Evolutionary conservation across 2,797 vertebrate species (phyloP), one percentile per base, ranked within the genome.

Genomic region (Esox lucius): DNA sequence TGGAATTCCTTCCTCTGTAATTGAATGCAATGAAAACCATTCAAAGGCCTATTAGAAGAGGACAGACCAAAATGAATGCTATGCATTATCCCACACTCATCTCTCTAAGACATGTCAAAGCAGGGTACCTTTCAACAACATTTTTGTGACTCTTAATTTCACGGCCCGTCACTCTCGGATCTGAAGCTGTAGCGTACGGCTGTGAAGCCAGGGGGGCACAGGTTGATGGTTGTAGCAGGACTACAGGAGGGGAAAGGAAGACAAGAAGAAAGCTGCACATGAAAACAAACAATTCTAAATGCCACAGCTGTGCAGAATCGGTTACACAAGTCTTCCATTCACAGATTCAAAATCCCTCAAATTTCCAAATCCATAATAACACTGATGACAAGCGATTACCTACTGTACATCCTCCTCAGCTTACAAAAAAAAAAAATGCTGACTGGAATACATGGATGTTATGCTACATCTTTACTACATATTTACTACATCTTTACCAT

Each of bases 131-230:
- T 77, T 71, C 68, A 66, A 76, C 59, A 46, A 33, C 66, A 17
- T 83, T 79, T 72, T 70, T 71, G 70, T 69, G 64, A 79, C 73
- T 75, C 77, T 73, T 78, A 75, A 84, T 84, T 81, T 81, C 82
- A 81, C 68, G 13, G 68, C 71, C 70, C 73, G 67, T 62, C 67
- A 75, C 70, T 69, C 71, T 17, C 24, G 2, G n/a, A 80, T 68
- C 67, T n/a, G 33, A 19, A 46, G 35, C 35, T 68, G 46, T 39
- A 67, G 56, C 19, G 19, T 59, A 22, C 6, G 22, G 19, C 56
- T 9, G 5, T 59, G n/a, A 22, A 59, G 5, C 56, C 19, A 24
- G 56, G 19, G 3, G 22, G 19, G 15, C 19, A 22, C 56, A 22
- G 53, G 19, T 22, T 15, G 9, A 59, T 22, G 56, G 22, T n/a